Evolutionary conservation across 2,113 vertebrate genomes (phyloP), one percentile per base, ranked within the genome.

Genomic region (Smithornis capensis): DNA sequence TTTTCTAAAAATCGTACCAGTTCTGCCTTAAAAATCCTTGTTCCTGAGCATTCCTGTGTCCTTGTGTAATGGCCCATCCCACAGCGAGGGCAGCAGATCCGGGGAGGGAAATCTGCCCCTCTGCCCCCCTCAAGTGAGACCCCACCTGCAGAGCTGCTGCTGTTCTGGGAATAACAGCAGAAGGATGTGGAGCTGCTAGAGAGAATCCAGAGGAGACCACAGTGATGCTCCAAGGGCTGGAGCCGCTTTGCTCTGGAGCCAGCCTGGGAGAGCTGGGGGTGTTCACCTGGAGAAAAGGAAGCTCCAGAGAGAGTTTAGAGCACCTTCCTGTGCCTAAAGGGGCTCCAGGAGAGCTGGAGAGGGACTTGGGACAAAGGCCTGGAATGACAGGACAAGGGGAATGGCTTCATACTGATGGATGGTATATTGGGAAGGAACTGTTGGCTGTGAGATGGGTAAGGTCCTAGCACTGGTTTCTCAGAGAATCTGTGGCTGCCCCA

Each of bases 361-460:
- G 47, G 64, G 47, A 3, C 9, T 47, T 7, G 63, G 42, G 40
- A 70, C 2, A n/a, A 63, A 12, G 57, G 3, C 3, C 4, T 38
- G 40, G n/a, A 55, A 64, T 38, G 49, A 49, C 19, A 49, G 75
- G 6, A 40, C 56, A 7, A 24, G 25, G 49, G 38, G 56, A 71
- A 79, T 63, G 65, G 49, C 40, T 8, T 53, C 63, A 6, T 4
- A 16, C 1, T 33, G 55, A 6, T 5, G 5, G 31, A 25, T 47
- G 64, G 16, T 23, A n/a, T 17, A 1, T 6, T 21, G 56, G 65
- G 29, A 1, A 56, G 16, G 24, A 49, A 63, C 40, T 78, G 0
- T 1, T 44, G 2, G 0, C 37, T 45, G 14, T 0, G 4, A 14
- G 16, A 53, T 18, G 3, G 31, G 8, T 2, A 1, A 57, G 27